Percentiles rank a stretch among this genome's conserved stretches.
Evolutionary conservation across 2,113 vertebrate genomes (phyloP).

Genomic region (Microcebus jonahi): DNA sequence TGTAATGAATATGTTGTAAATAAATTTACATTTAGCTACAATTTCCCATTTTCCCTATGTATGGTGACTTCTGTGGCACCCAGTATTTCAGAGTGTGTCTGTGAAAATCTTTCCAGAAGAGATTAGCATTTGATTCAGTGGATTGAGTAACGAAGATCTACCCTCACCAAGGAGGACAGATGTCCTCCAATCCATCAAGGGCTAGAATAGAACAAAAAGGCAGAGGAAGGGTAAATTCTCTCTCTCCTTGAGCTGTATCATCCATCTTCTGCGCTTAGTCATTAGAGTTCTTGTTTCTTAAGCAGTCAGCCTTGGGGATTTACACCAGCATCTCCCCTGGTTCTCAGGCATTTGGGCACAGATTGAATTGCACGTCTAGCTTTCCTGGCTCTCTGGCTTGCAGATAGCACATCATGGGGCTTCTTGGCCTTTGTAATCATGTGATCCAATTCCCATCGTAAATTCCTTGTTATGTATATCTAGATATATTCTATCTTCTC

Average conservation of each 20-base stretch:
- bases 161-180: no score
- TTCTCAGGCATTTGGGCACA: not conserved
- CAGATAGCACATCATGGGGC: no score
- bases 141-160: not conserved
- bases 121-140: not conserved
- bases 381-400: not conserved
- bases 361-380: not conserved
- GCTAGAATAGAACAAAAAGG: not conserved
- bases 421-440: not conserved
- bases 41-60: no score
- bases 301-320: not conserved
- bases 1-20: no score
- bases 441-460: not conserved
- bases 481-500: not conserved
- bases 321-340: no score
- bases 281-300: not conserved
- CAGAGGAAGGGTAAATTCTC: not conserved
- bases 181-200: fast-evolving
- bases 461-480: not conserved
- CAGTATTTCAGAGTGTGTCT: not conserved
- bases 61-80: no score
- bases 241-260: not conserved
- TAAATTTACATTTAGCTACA: no score
- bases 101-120: not conserved
- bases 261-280: not conserved